Base-by-base conservation (phyloP, 2,113 vertebrate species). In the Setophaga kirtlandii region DNA sequence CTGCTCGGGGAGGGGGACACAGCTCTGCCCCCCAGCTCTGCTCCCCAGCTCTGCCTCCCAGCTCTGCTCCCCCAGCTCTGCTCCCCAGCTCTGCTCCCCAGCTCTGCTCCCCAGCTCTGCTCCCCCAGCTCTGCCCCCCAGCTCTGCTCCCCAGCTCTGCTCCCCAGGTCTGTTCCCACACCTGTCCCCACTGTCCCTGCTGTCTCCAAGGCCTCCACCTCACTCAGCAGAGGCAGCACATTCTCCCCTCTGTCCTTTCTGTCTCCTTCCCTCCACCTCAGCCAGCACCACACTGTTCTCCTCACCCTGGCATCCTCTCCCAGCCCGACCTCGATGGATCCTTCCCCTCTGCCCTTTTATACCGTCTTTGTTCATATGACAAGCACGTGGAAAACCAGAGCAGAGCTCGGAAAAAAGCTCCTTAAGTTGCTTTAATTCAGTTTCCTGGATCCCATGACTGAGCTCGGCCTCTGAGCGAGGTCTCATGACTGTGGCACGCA, bases 391-490 rank as follows among this genome's bases (percentile, higher is more conserved):
- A 94, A 94, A 94, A 83, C 7, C 60, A 53, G 85, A 93, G 71
- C 93, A 42, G 85, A 60, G 90, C 82, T 80, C 1, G 31, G 94
- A 87, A 94, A 95, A 96, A 95, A 93, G 91, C 95, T 93, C 92
- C 94, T 97, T 97, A 97, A 97, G 91, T 83, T 5, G 62, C 70
- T 93, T 95, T 95, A 97, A 90, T 96, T 94, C 96, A 91, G 62
- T 94, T 94, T 89, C 69, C 90, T 64, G 77, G 18, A 75, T 97
- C 97, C 89, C 96, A 97, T 97, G 97, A 97, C 96, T 83, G 62
- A 87, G 85, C 91, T 95, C 68, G 71, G 95, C 68, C 93, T 93
- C 74, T 92, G 67, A 89, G 59, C 39, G 0, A 77, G 91, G 90
- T 97, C 97, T 68, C 96, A 97, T 97, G 97, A 97, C 95, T 60